Base-by-base conservation (phyloP, 2,797 vertebrate species). In the Chaetophractus vellerosus region DNA sequence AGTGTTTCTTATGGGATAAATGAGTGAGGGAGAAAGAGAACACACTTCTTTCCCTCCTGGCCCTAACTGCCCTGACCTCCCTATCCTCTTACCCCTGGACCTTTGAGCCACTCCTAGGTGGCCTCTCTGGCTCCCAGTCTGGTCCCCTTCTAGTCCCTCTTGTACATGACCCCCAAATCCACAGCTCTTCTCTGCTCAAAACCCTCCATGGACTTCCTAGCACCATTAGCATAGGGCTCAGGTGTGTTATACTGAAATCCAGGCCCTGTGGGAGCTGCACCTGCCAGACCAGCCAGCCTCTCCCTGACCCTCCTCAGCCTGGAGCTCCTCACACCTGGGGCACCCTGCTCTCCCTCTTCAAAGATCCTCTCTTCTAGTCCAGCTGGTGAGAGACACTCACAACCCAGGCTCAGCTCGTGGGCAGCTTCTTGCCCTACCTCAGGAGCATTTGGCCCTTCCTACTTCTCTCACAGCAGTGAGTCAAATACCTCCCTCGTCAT, bases 301-400 rank as follows among this genome's bases (percentile, higher is more conserved):
- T 18, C 7, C 7, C 48, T 19, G 15, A 23, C 31, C 10, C 23
- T 31, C 68, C n/a, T 52, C 38, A 12, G 41, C 26, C 50, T 50
- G 75, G 68, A 78, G 3, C 3, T 18, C 28, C 38, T 63, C 1
- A 5, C 5, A 15, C 26, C n/a, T 1, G 24, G 45, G 11, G 15
- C 9, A 5, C 21, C 2, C 26, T 38, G 41, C 10, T 4, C 5
- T 1, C 19, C 55, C 12, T 23, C 21, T 28, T 0, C 24, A 28
- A 23, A 85, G 31, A 36, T 19, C n/a, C 24, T 69, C 45, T 41
- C 28, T 59, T 41, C 45, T 71, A n/a, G 33, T 33, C 31, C 7
- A 41, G 50, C 11, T 36, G 2, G 28, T 57, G 7, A 80, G 18
- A 81, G 36, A 11, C 24, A 74, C 4, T 28, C 66, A 52, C 10